These are phyloP conservation scores for Myiozetetes cayanensis DNA, from an alignment of 2,113 vertebrate species.

Conservation along the genomic window DNA sequence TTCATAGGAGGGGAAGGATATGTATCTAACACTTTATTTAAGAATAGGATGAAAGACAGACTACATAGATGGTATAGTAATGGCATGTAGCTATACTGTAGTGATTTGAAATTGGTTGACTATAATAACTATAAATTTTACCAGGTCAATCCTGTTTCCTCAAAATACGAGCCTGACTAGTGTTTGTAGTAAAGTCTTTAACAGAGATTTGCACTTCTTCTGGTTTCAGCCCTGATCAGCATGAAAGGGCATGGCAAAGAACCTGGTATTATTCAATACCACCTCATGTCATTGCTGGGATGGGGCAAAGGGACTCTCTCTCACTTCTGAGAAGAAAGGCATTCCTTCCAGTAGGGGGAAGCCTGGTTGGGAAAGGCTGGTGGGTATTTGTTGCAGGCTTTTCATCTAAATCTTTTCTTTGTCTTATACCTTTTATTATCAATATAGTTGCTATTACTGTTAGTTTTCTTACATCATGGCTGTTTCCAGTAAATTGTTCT, in stretches of 20 bases:
- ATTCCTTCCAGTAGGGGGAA: not conserved
- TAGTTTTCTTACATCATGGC: not conserved
- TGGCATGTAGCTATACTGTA: not conserved
- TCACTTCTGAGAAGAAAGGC: not conserved
- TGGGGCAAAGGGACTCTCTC: not conserved
- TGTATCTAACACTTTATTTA: not conserved
- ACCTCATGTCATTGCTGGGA: not conserved
- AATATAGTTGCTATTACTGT: not conserved
- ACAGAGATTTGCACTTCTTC: not conserved
- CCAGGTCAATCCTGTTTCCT: not conserved
- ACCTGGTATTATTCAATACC: not conserved
- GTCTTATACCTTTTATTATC: not conserved
- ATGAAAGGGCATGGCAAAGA: not conserved
- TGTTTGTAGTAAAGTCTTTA: not conserved
- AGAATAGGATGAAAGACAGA: not conserved
- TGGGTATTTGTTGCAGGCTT: not conserved
- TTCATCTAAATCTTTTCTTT: not conserved
- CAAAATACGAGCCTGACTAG: not conserved
- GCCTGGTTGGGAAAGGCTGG: not conserved
- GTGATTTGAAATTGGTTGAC: slow-evolving; percentile 16
- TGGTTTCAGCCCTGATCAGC: not conserved
- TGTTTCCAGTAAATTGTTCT: not conserved
- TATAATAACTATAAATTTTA: not conserved
- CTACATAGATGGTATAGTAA: not conserved
- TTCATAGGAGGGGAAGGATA: not conserved